These are phyloP conservation scores for Scaptomyza montana DNA, from an alignment of 1,140 invertebrate genomes.

Conservation along the genomic window DNA sequence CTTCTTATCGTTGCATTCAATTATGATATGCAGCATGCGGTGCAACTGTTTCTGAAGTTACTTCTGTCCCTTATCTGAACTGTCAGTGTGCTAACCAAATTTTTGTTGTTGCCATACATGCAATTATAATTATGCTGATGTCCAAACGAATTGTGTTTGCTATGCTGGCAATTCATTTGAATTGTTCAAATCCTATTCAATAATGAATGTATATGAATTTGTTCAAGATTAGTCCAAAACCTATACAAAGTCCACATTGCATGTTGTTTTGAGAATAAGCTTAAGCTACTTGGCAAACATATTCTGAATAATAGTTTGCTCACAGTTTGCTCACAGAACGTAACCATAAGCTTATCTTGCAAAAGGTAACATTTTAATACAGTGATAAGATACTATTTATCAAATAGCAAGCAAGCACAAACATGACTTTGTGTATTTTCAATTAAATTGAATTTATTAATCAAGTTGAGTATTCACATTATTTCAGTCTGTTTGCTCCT, in stretches of 20 bases:
- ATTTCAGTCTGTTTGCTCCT: too few relatives aligned
- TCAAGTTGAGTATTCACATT: too few relatives aligned
- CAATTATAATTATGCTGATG: constrained; percentile 52
- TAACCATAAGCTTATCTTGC: too few relatives aligned
- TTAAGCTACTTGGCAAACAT: constrained; percentile 16
- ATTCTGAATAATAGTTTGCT: background rate
- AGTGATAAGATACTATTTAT: too few relatives aligned
- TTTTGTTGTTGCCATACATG: constrained; percentile 25
- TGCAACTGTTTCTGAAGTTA: background rate
- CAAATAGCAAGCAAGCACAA: too few relatives aligned
- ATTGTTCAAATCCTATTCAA: constrained; percentile 32
- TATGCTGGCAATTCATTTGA: constrained; percentile 43
- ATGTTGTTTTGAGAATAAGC: constrained; percentile 3
- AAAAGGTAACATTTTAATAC: too few relatives aligned
- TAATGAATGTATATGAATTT: constrained; percentile 16
- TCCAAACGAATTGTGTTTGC: background rate
- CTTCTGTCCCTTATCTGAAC: too few relatives aligned
- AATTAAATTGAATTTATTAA: too few relatives aligned
- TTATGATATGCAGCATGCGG: constrained; percentile 1
- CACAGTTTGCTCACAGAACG: too few relatives aligned
- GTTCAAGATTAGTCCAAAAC: constrained; percentile 5
- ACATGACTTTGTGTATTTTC: too few relatives aligned
- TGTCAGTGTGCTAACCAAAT: background rate
- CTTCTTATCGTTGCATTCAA: constrained; percentile 1
- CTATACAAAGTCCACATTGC: background rate